phyloP scores from a whole-genome alignment of 2,888 invertebrate species.

The Drosophila paramelanica region DNA sequence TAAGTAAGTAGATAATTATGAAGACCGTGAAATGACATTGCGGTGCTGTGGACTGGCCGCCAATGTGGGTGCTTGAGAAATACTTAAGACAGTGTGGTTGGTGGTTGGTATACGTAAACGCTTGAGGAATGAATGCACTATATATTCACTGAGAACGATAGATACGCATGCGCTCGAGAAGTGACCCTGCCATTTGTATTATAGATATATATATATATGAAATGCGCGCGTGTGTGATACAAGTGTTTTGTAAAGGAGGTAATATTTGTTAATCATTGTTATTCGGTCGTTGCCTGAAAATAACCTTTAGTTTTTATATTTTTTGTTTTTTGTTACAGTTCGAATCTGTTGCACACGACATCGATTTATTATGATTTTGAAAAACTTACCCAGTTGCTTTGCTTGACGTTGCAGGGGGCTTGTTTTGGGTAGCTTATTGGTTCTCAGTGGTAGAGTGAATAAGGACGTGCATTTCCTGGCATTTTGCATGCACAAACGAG shows the following conservation, averaged over 20 bases:
- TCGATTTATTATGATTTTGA: conserved; percentile 71
- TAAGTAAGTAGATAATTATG: conserved; percentile 47
- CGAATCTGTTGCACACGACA: conserved; percentile 67
- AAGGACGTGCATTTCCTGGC: conserved; percentile 22
- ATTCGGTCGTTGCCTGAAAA: conserved; percentile 62
- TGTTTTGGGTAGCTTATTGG: conserved; percentile 45
- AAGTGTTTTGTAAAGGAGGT: conserved; percentile 21
- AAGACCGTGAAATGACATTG: conserved; percentile 54
- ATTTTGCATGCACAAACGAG: conserved; percentile 59
- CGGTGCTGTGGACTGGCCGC: conserved; percentile 26
- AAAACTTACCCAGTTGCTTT: conserved; percentile 77
- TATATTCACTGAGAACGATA: conserved; percentile 58
- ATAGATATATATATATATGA: conserved; percentile 20
- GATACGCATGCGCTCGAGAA: conserved; percentile 31
- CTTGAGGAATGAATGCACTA: conserved; percentile 33
- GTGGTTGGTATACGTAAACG: conserved; percentile 26
- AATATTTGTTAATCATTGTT: conserved; percentile 18
- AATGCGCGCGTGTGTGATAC: conserved; percentile 36
- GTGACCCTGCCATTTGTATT: conserved; percentile 25
- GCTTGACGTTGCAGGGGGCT: conserved; percentile 59
- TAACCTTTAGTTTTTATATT: conserved; percentile 58
- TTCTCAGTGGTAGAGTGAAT: conserved; percentile 31
- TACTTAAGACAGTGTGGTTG: conserved; percentile 58
- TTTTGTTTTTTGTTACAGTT: conserved; percentile 20
- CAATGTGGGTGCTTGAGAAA: conserved; percentile 56